Evolutionary conservation across 2,113 vertebrate genomes (phyloP), one percentile per base, ranked within the genome.

Genomic region (Pseudorasbora parva): DNA sequence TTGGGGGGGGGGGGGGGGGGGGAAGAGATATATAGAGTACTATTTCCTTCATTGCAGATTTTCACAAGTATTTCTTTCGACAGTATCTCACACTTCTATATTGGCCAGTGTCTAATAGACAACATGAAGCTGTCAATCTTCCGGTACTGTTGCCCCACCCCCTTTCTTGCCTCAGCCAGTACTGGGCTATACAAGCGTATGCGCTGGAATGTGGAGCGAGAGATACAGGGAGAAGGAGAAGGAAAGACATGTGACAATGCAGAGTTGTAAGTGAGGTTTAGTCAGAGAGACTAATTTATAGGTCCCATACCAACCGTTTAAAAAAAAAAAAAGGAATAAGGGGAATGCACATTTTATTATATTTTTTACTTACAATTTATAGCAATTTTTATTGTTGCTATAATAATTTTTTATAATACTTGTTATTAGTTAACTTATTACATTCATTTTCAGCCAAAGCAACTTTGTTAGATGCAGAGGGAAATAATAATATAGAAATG

Each of bases 161-260:
- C 94, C 1, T 96, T 94, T 88, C 93, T 94, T 1, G 72, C 91
- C 33, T 86, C 47, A 25, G 79, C 89, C 19, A 74, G 92, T 81
- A 88, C 64, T 0, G 89, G 92, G n/a, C 91, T 95, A 59, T 95
- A 94, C 86, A 97, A 96, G 89, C 92, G 94, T 85, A 96, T 97
- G 93, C 95, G 96, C 43, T 97, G 96, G 96, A 97, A 96, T 8
- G 93, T 97, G 72, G 92, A 93, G 78, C 86, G 77, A 49, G 83
- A 79, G 23, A 47, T 57, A n/a, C 27, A 81, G 6, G 19, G 25
- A 71, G 45, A 78, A 73, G 37, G 10, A 30, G 66, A 41, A 62
- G 41, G 73, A 19, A 27, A 85, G 0, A 6, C 2, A 37, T 74
- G 21, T 11, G 62, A 69, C 0, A 79, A 86, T 6, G 93, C 93